phyloP scores from a whole-genome alignment of 2,113 vertebrate genomes.

The Isurus oxyrinchus region DNA sequence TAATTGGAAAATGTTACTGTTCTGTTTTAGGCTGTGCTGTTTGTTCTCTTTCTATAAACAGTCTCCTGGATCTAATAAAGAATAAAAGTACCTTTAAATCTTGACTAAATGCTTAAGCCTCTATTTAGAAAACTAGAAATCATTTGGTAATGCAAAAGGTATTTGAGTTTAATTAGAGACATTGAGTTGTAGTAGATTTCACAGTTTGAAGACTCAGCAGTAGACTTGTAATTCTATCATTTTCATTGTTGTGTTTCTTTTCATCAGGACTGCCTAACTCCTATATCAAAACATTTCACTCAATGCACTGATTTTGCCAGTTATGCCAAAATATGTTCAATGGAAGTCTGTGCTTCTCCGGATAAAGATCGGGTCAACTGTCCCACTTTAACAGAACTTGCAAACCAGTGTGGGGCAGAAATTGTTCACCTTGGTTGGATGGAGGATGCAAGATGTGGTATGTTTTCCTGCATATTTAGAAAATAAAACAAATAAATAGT shows the following conservation, averaged over 20 bases:
- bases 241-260: neutral
- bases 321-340: slow-evolving; percentile 42
- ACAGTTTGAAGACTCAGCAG: neutral
- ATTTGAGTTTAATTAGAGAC: neutral
- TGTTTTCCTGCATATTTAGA: neutral
- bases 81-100: neutral
- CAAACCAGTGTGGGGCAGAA: neutral
- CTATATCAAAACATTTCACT: slow-evolving; percentile 40
- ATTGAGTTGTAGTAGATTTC: neutral
- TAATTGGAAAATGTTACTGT: neutral
- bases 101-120: neutral
- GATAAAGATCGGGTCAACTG: slow-evolving; percentile 37
- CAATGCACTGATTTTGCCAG: slow-evolving; percentile 28
- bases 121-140: neutral
- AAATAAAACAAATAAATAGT: neutral
- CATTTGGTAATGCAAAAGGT: neutral
- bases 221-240: neutral
- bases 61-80: neutral
- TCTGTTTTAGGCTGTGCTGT: neutral
- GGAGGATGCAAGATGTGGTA: neutral
- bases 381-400: slow-evolving; percentile 49
- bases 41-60: neutral
- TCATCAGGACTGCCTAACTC: slow-evolving; percentile 40
- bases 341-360: slow-evolving; percentile 43
- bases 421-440: neutral